Base-by-base conservation (phyloP, 2,888 invertebrate genomes). In the Chrysodeixis includens region DNA sequence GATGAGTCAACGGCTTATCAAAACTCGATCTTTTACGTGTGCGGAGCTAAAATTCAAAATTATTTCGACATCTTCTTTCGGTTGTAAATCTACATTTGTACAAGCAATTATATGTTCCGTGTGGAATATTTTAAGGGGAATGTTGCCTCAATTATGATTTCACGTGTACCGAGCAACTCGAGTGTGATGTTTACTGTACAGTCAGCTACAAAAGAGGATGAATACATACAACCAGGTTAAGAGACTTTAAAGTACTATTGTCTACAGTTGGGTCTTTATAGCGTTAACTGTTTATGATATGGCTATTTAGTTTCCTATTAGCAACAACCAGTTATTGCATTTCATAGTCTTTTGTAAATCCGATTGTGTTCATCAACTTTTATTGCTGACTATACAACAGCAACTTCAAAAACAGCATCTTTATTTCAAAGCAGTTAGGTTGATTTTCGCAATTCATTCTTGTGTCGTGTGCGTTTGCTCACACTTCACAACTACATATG, bases 401-500 rank as follows among this genome's bases (percentile, higher is more conserved):
- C 66, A 69, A 53, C 9, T 46, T 60, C 16, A 14, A 46, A 58
- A 40, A 40, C 40, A 40, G 5, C n/a, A 40, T 40, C 40, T n/a
- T 40, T 40, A 40, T 40, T 40, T 1, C 40, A n/a, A 40, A n/a
- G 40, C n/a, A 6, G n/a, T 40, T n/a, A n/a, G n/a, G 40, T 40
- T n/a, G 40, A 40, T 40, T 40, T 40, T 40, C 40, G 40, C 40
- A 40, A 40, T n/a, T n/a, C n/a, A 40, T 40, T 40, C 40, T 40
- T 40, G 12, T 35, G 35, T 35, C 35, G 35, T 35, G 40, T 6
- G 40, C 30, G n/a, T 59, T 49, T 54, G 58, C 58, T 60, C 77
- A 76, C 74, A 76, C 77, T 73, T 60, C 71, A 69, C 76, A 78
- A 76, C 77, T 73, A 59, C 71, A 69, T 75, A 78, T 74, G 85